These are phyloP conservation scores for Ariolimax columbianus DNA, from an alignment of 2,888 invertebrate species.

Conservation along the genomic window DNA sequence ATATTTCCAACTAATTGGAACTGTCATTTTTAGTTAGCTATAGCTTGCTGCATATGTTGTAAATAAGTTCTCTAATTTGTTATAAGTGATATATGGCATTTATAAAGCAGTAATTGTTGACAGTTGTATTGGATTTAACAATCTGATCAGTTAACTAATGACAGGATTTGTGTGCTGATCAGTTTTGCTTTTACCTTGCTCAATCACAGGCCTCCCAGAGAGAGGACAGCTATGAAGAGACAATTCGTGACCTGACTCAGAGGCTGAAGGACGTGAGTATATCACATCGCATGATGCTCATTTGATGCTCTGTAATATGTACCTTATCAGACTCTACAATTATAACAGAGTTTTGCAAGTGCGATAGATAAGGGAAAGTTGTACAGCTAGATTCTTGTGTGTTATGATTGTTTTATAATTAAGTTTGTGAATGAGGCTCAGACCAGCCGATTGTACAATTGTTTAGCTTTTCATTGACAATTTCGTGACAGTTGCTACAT, in stretches of 20 bases:
- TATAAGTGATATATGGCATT: background rate
- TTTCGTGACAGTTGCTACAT: background rate
- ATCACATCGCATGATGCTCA: background rate
- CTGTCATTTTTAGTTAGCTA: background rate
- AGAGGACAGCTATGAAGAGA: constrained; percentile 79
- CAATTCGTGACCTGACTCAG: constrained; percentile 78
- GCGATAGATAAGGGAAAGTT: background rate
- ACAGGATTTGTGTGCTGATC: constrained; percentile 2
- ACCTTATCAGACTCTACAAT: background rate
- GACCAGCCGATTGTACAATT: background rate
- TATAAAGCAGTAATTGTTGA: background rate
- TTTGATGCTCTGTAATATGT: background rate
- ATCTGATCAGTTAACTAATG: background rate
- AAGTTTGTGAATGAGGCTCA: background rate
- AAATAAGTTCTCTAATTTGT: too few relatives aligned
- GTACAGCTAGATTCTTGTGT: background rate
- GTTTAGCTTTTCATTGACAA: background rate
- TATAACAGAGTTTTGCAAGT: background rate
- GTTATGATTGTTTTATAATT: background rate
- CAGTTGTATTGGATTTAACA: too few relatives aligned
- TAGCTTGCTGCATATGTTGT: background rate
- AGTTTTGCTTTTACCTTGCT: background rate
- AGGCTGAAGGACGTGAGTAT: constrained; percentile 78
- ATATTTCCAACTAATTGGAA: background rate
- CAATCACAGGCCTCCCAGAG: constrained; percentile 76